Evolutionary conservation across 2,888 invertebrate genomes (phyloP).

Genomic region (Pardosa pseudoannulata): DNA sequence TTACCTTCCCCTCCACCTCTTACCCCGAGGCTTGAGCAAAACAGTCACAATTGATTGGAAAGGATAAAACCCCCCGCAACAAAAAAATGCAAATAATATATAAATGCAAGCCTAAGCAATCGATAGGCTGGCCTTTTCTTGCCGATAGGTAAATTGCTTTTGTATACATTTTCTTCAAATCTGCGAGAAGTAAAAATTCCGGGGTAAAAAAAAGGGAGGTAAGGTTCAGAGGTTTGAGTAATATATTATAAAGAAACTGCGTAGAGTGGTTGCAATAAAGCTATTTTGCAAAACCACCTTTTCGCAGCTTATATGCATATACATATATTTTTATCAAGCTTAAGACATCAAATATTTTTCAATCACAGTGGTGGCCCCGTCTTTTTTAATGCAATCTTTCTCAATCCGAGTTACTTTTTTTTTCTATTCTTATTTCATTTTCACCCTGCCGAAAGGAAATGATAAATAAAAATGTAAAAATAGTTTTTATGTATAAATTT

Average conservation of each 20-base stretch:
- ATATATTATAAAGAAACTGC: background rate
- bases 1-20: background rate
- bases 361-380: conserved; percentile 12
- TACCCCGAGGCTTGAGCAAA: conserved; percentile 41
- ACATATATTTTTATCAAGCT: conserved; percentile 27
- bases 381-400: conserved; percentile 4
- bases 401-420: background rate
- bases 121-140: conserved; percentile 33
- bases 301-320: background rate
- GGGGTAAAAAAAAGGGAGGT: background rate
- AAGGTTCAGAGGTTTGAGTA: background rate
- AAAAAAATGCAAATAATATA: conserved; percentile 27
- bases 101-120: conserved; percentile 35
- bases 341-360: conserved; percentile 54
- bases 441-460: background rate
- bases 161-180: conserved; percentile 36
- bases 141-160: conserved; percentile 59
- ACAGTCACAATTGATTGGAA: conserved; percentile 64
- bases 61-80: conserved; percentile 43
- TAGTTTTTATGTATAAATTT: conserved; percentile 2
- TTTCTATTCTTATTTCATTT: background rate
- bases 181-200: background rate
- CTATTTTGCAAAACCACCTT: background rate
- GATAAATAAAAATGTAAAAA: background rate
- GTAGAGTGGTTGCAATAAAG: background rate